phyloP scores from a whole-genome alignment of 2,797 vertebrate species.

The Simalia tracyae region DNA sequence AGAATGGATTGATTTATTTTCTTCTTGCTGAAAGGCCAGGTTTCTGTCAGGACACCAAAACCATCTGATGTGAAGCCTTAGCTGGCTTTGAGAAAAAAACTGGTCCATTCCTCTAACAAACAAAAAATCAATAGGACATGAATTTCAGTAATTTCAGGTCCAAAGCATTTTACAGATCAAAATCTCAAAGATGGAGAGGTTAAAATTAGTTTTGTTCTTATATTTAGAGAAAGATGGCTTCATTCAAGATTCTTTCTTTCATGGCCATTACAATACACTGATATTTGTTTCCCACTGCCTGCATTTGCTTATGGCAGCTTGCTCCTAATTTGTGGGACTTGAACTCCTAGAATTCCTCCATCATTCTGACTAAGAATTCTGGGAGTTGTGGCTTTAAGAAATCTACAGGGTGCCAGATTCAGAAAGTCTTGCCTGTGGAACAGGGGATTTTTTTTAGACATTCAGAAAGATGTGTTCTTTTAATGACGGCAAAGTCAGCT shows the following conservation, averaged over 20 bases:
- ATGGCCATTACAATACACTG: not conserved
- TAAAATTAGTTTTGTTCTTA: not conserved
- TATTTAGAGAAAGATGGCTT: not conserved
- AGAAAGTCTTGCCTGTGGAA: not conserved
- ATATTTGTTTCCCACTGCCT: not conserved
- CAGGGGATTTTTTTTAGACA: not conserved
- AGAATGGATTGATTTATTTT: not conserved
- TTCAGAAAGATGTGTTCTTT: not conserved
- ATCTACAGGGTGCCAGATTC: not conserved
- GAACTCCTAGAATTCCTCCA: not conserved
- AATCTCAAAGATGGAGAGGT: rapidly evolving
- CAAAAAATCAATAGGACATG: not conserved
- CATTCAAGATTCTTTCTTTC: not conserved
- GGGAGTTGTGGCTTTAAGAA: not conserved
- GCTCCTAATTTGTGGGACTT: not conserved
- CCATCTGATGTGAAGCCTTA: constrained; percentile 11
- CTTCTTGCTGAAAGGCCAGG: not conserved
- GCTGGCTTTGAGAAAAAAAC: not conserved
- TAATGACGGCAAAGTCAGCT: not conserved
- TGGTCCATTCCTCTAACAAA: not conserved
- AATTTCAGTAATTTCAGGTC: rapidly evolving
- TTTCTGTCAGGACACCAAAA: not conserved
- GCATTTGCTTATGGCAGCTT: not conserved
- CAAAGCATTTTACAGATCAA: rapidly evolving
- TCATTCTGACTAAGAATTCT: not conserved